Evolutionary conservation across 2,888 invertebrate genomes (phyloP).

Genomic region (Torymus tubicola): DNA sequence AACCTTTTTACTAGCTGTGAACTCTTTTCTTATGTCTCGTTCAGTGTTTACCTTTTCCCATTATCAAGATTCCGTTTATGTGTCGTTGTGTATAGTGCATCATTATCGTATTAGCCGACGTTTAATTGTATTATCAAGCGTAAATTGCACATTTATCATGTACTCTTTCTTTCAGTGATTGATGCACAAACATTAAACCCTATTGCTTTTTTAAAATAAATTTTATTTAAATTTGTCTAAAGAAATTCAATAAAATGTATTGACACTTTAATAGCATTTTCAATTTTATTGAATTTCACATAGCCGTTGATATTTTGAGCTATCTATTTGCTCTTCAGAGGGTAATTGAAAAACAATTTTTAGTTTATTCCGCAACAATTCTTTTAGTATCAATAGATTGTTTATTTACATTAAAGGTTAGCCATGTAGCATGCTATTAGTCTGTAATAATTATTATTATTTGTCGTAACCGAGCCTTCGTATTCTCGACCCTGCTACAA

Average conservation of each 20-base stretch:
- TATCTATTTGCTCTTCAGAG: too few relatives aligned
- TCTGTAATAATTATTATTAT: conserved; percentile 7
- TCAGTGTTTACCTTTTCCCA: conserved; percentile 21
- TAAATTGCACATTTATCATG: conserved; percentile 12
- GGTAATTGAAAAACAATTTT: too few relatives aligned
- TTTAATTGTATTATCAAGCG: conserved; percentile 27
- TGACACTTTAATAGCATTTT: too few relatives aligned
- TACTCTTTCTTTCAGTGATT: too few relatives aligned
- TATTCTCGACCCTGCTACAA: conserved; percentile 1
- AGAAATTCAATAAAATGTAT: too few relatives aligned
- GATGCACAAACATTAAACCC: too few relatives aligned
- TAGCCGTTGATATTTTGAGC: too few relatives aligned
- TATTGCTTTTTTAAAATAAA: too few relatives aligned
- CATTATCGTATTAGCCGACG: conserved; percentile 23
- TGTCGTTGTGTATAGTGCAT: conserved; percentile 31
- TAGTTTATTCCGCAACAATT: too few relatives aligned
- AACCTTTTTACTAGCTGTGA: conserved; percentile 49
- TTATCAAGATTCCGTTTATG: conserved; percentile 46
- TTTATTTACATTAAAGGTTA: neutral
- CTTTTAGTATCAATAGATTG: neutral
- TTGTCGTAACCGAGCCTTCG: neutral
- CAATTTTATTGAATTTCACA: too few relatives aligned
- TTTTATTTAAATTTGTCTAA: too few relatives aligned
- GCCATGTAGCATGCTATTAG: conserved; percentile 11
- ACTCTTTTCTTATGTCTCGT: conserved; percentile 43